Evolutionary conservation across 1,140 invertebrate species (phyloP).

Genomic region (Cotesia glomerata): DNA sequence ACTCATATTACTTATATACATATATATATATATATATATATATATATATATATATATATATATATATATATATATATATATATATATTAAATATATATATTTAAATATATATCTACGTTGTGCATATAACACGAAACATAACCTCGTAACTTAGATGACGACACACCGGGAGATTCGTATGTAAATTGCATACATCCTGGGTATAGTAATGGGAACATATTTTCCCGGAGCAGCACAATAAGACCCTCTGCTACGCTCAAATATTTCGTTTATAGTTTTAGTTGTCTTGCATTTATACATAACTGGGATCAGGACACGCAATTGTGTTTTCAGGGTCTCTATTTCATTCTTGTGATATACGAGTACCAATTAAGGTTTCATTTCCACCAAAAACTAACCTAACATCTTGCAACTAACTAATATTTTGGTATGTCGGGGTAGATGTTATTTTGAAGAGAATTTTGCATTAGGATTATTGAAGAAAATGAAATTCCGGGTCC

Average conservation of each 20-base stretch:
- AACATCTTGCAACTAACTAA: neutral
- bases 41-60: too few species aligned
- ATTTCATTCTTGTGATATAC: neutral
- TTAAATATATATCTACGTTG: too few species aligned
- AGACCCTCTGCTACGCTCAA: neutral
- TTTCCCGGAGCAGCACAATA: constrained; percentile 8
- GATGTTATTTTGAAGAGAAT: too few species aligned
- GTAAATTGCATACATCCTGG: constrained; percentile 35
- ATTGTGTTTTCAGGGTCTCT: neutral
- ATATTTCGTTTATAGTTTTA: constrained; percentile 15
- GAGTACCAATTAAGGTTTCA: neutral
- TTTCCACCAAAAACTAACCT: neutral
- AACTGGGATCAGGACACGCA: neutral
- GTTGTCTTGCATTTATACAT: neutral
- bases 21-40: too few species aligned
- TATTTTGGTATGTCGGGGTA: too few species aligned
- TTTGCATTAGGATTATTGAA: too few species aligned
- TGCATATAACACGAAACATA: neutral
- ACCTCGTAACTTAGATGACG: constrained; percentile 23
- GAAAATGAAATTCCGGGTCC: too few species aligned
- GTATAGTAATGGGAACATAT: constrained; percentile 20
- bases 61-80: too few species aligned
- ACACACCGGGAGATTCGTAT: constrained; percentile 35
- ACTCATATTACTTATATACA: neutral
- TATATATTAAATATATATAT: too few species aligned